Evolutionary conservation across 2,888 invertebrate genomes (phyloP), one percentile per base, ranked within the genome.

Genomic region (Scrobipalpa costella): DNA sequence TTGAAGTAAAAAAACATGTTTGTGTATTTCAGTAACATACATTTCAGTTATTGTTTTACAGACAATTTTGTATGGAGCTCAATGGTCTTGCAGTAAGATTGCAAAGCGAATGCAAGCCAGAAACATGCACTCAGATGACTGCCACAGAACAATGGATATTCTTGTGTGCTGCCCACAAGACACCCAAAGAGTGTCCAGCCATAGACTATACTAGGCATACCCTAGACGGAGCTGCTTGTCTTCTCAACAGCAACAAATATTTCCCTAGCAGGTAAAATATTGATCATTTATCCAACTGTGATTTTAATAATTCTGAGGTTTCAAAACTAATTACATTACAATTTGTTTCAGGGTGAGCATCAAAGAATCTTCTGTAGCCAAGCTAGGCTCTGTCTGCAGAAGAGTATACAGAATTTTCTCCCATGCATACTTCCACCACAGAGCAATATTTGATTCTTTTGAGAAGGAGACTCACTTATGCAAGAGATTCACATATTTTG

Each of bases 111-210:
- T 99, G 99, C 85, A 96, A 97, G 80, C 98, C 99, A 47, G 97
- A 98, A 78, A 98, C 96, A 21, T 99, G 99, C 86, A 98, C 97
- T 67, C 99, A 99, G 91, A 99, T 99, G 99, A 99, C 99, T 55
- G 99, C 99, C 36, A 99, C 99, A 34, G 99, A 99, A 88, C 99
- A 99, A 81, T 99, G 99, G 99, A 99, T 99, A 87, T 99, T 99
- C 88, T 92, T 99, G 62, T 99, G 99, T 93, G 99, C 99, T 65
- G 99, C 99, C 50, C 99, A 99, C 86, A 99, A 99, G 93, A 99
- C 99, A 68, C 99, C 99, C 49, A 99, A 99, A 88, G 99, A 99
- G 94, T 99, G 99, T 88, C 98, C 99, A 64, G 99, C 99, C 62
- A 99, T 99, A 84, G 99, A 99, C 89, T 99, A 99, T 80, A 99